Conservation (phyloP, 2,113 vertebrate genomes). For the Sialia sialis region DNA sequence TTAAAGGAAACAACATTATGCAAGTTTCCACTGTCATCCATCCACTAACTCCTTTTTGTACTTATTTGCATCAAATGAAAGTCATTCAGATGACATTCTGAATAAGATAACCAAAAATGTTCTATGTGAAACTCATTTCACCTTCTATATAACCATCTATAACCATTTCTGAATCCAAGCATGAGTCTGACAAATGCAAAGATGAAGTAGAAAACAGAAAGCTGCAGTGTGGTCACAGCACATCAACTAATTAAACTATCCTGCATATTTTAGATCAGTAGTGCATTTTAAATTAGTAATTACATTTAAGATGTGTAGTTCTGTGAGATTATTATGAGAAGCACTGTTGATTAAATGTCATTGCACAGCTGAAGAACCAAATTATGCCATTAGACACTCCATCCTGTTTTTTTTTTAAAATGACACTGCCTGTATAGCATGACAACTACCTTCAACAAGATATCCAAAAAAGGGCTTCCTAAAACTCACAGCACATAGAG, state of each 20-base stretch:
- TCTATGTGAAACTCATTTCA: background rate
- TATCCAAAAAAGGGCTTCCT: background rate
- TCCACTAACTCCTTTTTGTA: background rate
- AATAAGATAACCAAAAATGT: background rate
- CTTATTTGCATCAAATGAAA: background rate
- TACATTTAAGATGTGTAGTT: conserved; percentile 20
- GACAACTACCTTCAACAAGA: conserved; percentile 22
- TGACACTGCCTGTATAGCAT: background rate
- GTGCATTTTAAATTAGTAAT: conserved; percentile 6
- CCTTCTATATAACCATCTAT: background rate
- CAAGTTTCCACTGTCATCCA: background rate
- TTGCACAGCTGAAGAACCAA: conserved; percentile 38
- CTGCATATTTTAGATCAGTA: background rate
- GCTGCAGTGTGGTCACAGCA: background rate
- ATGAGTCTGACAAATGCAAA: background rate
- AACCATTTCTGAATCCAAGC: background rate
- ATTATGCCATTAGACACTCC: conserved; percentile 4
- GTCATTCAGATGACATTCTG: background rate
- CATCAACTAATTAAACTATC: conserved; percentile 8
- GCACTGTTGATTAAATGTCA: conserved; percentile 45
- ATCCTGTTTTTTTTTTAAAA: background rate
- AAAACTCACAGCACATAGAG: background rate
- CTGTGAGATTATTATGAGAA: background rate
- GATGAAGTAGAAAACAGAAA: background rate
- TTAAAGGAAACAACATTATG: background rate